These are phyloP conservation scores for Lasioglossum zephyrum DNA, from an alignment of 2,888 invertebrate genomes.

Conservation along the genomic window DNA sequence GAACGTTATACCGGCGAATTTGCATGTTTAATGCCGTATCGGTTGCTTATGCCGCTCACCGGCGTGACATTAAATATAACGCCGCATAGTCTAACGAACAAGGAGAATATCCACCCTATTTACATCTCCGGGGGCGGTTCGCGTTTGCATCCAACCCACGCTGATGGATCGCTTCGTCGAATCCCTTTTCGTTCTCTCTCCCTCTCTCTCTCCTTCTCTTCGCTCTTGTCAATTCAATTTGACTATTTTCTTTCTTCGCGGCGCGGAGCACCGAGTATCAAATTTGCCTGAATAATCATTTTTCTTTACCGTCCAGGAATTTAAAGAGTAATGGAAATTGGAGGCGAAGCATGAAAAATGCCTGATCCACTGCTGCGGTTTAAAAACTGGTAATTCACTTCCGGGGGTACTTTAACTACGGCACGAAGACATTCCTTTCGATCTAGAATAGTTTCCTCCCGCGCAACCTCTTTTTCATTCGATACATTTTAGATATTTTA, in stretches of 20 bases:
- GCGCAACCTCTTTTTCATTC: too few relatives aligned
- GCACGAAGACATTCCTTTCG: background rate
- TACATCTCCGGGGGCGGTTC: constrained; percentile 5
- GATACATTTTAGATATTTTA: too few relatives aligned
- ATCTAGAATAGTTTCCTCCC: background rate
- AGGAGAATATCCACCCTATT: constrained; percentile 22
- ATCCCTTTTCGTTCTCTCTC: background rate
- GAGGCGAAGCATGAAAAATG: background rate
- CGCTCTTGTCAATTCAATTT: constrained; percentile 6
- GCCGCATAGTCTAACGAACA: constrained; percentile 43
- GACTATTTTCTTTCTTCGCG: constrained; percentile 3
- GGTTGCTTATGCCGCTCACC: constrained; percentile 71
- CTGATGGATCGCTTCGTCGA: constrained; percentile 35
- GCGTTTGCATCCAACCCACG: constrained; percentile 21
- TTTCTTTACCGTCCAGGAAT: background rate
- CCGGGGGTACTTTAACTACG: background rate
- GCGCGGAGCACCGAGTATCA: background rate
- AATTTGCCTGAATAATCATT: constrained; percentile 13
- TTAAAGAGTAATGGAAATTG: constrained; percentile 1
- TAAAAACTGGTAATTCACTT: background rate
- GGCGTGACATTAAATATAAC: constrained; percentile 73
- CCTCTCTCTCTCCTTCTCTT: background rate
- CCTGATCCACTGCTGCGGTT: background rate
- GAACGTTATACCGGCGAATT: constrained; percentile 78
- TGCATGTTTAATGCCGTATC: constrained; percentile 79